Evolutionary conservation across 2,888 invertebrate genomes (phyloP).

Genomic region (Seladonia tumulorum): DNA sequence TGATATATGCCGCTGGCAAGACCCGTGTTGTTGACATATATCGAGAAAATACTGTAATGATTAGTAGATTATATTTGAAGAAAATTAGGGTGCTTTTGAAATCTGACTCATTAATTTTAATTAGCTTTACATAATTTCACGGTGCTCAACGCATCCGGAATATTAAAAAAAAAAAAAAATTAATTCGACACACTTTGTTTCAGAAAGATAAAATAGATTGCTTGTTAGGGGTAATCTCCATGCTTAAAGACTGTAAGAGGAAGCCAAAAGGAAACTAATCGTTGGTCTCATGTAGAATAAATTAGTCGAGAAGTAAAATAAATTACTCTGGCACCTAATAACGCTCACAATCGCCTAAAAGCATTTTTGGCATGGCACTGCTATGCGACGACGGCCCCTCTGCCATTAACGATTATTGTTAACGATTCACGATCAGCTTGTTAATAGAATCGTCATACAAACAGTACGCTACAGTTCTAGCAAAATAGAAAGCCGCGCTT

Average conservation of each 20-base stretch:
- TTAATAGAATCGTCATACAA: background rate
- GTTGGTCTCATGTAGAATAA: background rate
- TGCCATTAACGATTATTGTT: conserved; percentile 39
- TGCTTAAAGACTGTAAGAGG: background rate
- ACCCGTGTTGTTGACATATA: too few species aligned
- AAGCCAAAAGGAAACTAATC: background rate
- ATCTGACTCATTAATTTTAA: background rate
- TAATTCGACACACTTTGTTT: background rate
- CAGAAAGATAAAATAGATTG: background rate
- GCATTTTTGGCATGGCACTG: conserved; percentile 61
- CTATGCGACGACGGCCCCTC: conserved; percentile 30
- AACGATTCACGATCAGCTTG: conserved; percentile 37
- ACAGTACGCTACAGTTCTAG: background rate
- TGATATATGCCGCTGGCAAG: too few species aligned
- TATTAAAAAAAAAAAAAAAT: background rate
- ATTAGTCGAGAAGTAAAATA: background rate
- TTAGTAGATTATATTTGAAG: too few species aligned
- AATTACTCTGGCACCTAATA: conserved; percentile 30
- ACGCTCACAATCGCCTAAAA: conserved; percentile 43
- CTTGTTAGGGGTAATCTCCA: background rate
- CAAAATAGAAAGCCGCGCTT: background rate
- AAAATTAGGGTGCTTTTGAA: background rate
- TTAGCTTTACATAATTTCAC: background rate
- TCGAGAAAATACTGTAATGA: too few species aligned
- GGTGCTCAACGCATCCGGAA: background rate